Percentiles rank a stretch among this genome's conserved stretches.
Evolutionary conservation across 2,113 vertebrate genomes (phyloP).

Genomic region (Plectropomus leopardus): DNA sequence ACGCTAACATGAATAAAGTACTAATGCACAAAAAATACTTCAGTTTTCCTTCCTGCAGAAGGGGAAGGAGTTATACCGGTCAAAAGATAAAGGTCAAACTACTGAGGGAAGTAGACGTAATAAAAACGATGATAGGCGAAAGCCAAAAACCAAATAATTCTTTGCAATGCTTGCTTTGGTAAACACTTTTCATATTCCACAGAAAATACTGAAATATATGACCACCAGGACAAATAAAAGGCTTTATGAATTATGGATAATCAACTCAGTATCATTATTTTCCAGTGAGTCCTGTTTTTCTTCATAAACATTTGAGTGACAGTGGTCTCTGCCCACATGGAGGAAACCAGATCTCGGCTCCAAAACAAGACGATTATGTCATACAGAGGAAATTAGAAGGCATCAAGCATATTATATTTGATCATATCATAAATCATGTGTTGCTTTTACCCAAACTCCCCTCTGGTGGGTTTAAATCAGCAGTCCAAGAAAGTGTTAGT

Average conservation of each 20-base stretch:
- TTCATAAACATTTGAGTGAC: background rate
- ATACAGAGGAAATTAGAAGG: conserved; percentile 46
- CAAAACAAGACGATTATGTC: background rate
- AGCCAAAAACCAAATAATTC: background rate
- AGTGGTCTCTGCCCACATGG: background rate
- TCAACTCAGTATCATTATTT: background rate
- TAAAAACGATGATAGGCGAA: background rate
- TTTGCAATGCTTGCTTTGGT: background rate
- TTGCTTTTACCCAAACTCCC: background rate
- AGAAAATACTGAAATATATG: background rate
- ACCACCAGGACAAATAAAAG: background rate
- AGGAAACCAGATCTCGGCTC: conserved; percentile 24
- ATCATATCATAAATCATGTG: conserved; percentile 33
- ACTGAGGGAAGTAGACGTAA: background rate
- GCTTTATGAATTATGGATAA: background rate
- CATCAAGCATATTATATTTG: conserved; percentile 23
- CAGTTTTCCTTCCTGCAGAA: too few species aligned
- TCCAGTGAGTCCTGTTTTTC: conserved; percentile 5
- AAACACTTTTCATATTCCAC: background rate
- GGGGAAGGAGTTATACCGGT: too few species aligned
- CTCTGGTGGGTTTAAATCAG: conserved; percentile 26
- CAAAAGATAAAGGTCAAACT: background rate
- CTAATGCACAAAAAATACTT: too few species aligned
- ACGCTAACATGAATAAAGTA: too few species aligned
- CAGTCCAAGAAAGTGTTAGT: conserved; percentile 6